Conservation (phyloP, 2,113 vertebrate species). For the Hyperopisus bebe region DNA sequence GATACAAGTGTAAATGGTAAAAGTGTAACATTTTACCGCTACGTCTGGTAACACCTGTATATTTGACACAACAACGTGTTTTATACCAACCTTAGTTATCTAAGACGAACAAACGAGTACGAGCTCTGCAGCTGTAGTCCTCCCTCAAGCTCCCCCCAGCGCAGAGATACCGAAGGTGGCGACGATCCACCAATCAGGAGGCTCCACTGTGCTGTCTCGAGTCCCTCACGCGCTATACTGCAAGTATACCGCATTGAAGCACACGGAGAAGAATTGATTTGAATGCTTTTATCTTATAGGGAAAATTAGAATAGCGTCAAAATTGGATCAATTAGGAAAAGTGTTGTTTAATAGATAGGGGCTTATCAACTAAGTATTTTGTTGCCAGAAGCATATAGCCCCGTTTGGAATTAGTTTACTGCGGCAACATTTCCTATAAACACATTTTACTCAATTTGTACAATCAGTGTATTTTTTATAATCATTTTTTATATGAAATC, state of each 20-base stretch:
- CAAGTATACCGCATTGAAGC: background rate
- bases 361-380: background rate
- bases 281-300: background rate
- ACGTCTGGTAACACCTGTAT: background rate
- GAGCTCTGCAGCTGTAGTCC: background rate
- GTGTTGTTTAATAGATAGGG: background rate
- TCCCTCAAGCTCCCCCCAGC: background rate
- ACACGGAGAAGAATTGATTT: background rate
- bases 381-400: background rate
- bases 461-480: background rate
- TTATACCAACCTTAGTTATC: background rate
- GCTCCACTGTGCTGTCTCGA: background rate
- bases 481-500: background rate
- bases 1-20: background rate
- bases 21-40: background rate
- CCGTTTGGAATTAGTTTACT: background rate
- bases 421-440: background rate
- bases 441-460: background rate
- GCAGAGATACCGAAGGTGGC: background rate
- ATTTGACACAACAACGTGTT: background rate
- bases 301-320: background rate
- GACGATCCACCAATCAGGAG: background rate
- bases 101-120: background rate
- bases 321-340: background rate
- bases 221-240: background rate